A percentile compares a stretch with the other conserved stretches of the same genome.
Conservation (phyloP, 2,888 invertebrate genomes). For the Cataglyphis albicans region DNA sequence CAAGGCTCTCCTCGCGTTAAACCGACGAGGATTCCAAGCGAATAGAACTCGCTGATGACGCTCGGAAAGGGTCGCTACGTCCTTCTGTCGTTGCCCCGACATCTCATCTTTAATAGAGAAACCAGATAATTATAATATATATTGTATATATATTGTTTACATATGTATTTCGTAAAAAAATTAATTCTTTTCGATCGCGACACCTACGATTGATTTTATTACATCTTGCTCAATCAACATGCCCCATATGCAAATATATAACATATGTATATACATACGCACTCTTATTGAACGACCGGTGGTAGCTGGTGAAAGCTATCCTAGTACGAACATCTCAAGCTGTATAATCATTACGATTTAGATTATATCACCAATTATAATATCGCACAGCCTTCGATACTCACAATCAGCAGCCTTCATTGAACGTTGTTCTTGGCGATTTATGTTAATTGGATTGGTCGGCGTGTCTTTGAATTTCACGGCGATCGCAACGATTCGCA, state of each 20-base stretch:
- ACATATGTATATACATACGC: neutral
- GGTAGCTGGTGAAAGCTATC: slow-evolving; percentile 33
- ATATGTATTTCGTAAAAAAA: neutral
- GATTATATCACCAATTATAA: slow-evolving; percentile 48
- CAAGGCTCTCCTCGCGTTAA: slow-evolving; percentile 65
- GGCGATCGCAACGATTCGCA: slow-evolving; percentile 6
- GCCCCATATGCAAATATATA: neutral
- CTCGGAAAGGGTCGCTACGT: slow-evolving; percentile 10
- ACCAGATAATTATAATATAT: neutral
- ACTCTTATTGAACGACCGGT: neutral
- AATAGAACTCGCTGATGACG: neutral
- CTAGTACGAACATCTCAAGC: slow-evolving; percentile 22
- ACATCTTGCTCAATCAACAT: slow-evolving; percentile 35
- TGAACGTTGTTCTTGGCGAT: slow-evolving; percentile 15
- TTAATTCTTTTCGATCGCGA: slow-evolving; percentile 1
- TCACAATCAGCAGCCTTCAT: slow-evolving; percentile 28
- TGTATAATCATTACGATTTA: slow-evolving; percentile 30
- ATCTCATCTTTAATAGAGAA: neutral
- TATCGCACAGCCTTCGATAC: slow-evolving; percentile 23
- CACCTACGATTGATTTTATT: slow-evolving; percentile 25
- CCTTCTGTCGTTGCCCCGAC: slow-evolving; percentile 2
- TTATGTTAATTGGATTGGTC: slow-evolving; percentile 45
- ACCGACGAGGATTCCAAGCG: slow-evolving; percentile 62
- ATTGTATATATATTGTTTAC: neutral
- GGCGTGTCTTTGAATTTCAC: slow-evolving; percentile 44